A percentile compares a stretch with the other conserved stretches of the same genome.
phyloP scores from a whole-genome alignment of 1,140 invertebrate species.

The Eulimnadia texana region DNA sequence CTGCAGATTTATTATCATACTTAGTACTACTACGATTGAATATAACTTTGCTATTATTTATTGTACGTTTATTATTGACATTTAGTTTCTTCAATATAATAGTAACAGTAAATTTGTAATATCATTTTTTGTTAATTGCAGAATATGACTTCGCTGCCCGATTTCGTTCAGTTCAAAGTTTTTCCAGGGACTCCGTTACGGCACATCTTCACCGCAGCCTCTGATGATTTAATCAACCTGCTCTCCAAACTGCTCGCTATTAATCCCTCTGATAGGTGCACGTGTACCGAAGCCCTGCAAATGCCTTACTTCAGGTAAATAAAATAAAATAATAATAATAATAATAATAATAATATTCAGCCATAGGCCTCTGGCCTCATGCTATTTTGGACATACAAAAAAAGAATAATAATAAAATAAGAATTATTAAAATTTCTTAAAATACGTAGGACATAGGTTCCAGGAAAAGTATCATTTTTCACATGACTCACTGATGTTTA shows the following conservation, averaged over 20 bases:
- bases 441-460: too few relatives aligned
- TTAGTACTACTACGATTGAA: too few relatives aligned
- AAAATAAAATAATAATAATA: neutral
- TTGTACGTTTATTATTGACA: too few relatives aligned
- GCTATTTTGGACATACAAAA: neutral
- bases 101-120: neutral
- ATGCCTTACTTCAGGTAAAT: conserved; percentile 64
- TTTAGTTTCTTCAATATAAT: too few relatives aligned
- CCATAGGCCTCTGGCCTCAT: too few relatives aligned
- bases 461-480: too few relatives aligned
- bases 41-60: too few relatives aligned
- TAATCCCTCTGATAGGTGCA: conserved; percentile 70
- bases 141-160: conserved; percentile 67
- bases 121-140: conserved; percentile 25
- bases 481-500: too few relatives aligned
- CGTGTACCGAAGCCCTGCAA: conserved; percentile 60
- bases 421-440: too few relatives aligned
- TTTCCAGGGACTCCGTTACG: conserved; percentile 67
- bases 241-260: conserved; percentile 62
- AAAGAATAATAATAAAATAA: too few relatives aligned
- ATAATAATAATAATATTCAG: neutral
- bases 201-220: conserved; percentile 89
- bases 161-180: conserved; percentile 85
- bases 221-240: conserved; percentile 79
- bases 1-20: too few relatives aligned